phyloP scores from a whole-genome alignment of 2,797 vertebrate genomes.

The Alauda arvensis region DNA sequence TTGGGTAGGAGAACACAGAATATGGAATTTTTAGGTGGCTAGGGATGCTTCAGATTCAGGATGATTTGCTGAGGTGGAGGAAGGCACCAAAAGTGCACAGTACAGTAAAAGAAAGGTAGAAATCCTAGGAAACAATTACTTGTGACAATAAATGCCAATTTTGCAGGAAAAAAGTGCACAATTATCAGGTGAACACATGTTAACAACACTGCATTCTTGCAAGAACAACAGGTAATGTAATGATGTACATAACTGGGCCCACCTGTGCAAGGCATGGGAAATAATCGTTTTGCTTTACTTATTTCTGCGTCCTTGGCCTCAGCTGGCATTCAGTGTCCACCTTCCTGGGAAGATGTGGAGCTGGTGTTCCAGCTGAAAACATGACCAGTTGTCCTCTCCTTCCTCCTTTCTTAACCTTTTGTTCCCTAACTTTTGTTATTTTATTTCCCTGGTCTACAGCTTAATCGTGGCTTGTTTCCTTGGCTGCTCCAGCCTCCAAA shows the following conservation, averaged over 20 bases:
- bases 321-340: neutral
- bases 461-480: neutral
- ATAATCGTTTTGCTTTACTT: neutral
- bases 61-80: neutral
- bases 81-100: neutral
- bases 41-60: neutral
- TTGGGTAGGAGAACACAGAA: neutral
- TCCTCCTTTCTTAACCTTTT: neutral
- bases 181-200: neutral
- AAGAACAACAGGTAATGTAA: neutral
- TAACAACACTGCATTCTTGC: neutral
- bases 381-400: neutral
- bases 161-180: neutral
- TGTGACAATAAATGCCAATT: neutral
- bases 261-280: neutral
- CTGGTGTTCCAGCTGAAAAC: neutral
- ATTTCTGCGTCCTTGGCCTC: neutral
- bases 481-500: neutral
- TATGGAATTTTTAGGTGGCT: neutral
- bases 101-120: neutral
- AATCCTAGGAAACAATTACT: neutral
- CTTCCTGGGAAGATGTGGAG: neutral
- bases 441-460: neutral
- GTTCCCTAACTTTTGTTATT: neutral
- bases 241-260: neutral